Percentiles rank a stretch among this genome's conserved stretches.
phyloP scores from a whole-genome alignment of 2,113 vertebrate genomes.

The Macquaria ambigua region DNA sequence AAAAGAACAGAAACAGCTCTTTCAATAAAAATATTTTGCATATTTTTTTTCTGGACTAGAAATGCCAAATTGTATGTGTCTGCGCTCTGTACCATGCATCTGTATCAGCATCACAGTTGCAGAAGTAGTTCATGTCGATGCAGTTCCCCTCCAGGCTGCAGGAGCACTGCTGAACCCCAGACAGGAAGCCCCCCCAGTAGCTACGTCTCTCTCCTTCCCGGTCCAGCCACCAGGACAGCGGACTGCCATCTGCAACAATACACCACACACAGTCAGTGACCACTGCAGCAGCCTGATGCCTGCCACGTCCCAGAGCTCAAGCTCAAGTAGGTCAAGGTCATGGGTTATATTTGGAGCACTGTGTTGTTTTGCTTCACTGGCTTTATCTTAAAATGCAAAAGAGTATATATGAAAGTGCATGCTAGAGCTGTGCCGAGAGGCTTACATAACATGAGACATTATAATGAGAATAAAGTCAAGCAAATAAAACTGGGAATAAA shows the following conservation, averaged over 20 bases:
- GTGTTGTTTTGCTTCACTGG: not conserved
- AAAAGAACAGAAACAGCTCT: not conserved
- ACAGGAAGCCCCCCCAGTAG: constrained; percentile 95
- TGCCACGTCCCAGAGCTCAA: not conserved
- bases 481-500: not conserved
- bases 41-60: not conserved
- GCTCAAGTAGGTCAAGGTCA: constrained; percentile 38
- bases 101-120: constrained; percentile 95
- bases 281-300: not conserved
- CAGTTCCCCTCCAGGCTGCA: constrained; percentile 97
- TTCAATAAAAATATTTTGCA: not conserved
- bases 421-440: constrained; percentile 1
- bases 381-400: not conserved
- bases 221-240: constrained; percentile 97
- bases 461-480: not conserved
- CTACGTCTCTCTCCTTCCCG: constrained; percentile 89
- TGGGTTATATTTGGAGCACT: constrained; percentile 12
- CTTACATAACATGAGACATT: not conserved
- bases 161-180: constrained; percentile 93
- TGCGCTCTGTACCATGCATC: constrained; percentile 88
- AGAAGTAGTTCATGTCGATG: constrained; percentile 94
- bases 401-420: no score
- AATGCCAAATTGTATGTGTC: not conserved
- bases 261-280: constrained; percentile 17
- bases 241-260: constrained; percentile 89